Evolutionary conservation across 2,888 invertebrate genomes (phyloP), one percentile per base, ranked within the genome.

Genomic region (Trypoxylon attenuatum): DNA sequence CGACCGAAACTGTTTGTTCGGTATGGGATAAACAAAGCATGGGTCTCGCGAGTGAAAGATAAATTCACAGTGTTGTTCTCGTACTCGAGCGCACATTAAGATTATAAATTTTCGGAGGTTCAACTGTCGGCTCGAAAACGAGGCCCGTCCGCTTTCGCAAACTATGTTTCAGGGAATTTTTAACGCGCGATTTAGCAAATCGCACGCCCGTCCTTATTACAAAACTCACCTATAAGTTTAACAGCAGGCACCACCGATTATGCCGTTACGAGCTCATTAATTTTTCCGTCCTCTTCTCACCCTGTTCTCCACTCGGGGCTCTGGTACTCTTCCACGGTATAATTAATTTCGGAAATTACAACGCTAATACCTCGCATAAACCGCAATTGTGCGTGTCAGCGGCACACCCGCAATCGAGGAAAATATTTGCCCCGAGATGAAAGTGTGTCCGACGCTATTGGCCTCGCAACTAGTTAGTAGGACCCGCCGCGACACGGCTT

Each of bases 291-390:
- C 38, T 29, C 45, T 19, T n/a, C 15, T 23, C 8, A 29, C 62
- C 57, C 58, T 57, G 42, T 45, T 38, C 57, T 18, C 22, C 23
- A 18, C 19, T 16, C 5, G 5, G 19, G 1, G 15, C 42, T 10
- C 16, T 27, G 41, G 49, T 53, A 41, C 57, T 61, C 46, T 57
- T 51, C 54, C 39, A 21, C 18, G 42, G 56, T 62, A 60, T 67
- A 71, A 74, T 74, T 74, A 74, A 74, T 74, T 74, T 67, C 47
- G 47, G 50, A 58, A 62, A 73, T 73, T 70, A 73, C 67, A 55
- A 49, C 57, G 67, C 59, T 69, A 64, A 69, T 66, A 59, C 63
- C 46, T 47, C 42, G 70, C 43, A 64, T 59, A 57, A 64, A 57
- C 62, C 57, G 67, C 61, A 60, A 60, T 56, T 52, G 59, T 64